Conservation (phyloP, 2,113 vertebrate species). For the Sturnira hondurensis region DNA sequence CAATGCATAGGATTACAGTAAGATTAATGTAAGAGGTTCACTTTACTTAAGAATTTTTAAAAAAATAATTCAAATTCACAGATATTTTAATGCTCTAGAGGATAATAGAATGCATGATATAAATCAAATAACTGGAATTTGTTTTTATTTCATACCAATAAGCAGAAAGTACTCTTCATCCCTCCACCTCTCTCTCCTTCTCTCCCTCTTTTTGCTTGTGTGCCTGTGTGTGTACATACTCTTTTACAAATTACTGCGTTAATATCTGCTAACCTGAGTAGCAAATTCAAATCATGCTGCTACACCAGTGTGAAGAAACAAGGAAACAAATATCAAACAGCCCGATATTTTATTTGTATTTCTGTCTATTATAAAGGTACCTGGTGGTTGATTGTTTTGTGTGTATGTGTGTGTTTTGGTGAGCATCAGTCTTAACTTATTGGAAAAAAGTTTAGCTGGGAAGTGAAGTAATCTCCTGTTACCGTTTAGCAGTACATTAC, state of each 20-base stretch:
- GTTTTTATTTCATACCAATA: neutral
- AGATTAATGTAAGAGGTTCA: constrained; percentile 9
- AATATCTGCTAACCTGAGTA: neutral
- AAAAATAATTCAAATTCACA: constrained; percentile 28
- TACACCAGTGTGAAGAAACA: constrained; percentile 43
- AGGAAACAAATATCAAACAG: neutral
- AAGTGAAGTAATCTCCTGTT: constrained; percentile 68
- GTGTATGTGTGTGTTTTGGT: neutral
- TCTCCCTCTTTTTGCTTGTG: neutral
- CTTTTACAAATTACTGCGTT: neutral
- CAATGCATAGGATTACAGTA: neutral
- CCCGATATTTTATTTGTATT: constrained; percentile 51
- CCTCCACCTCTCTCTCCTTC: neutral
- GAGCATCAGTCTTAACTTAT: constrained; percentile 44
- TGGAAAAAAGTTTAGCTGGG: constrained; percentile 35
- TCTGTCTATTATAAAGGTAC: constrained; percentile 35
- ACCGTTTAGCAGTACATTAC: constrained; percentile 52
- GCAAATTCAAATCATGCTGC: constrained; percentile 15
- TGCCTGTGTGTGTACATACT: neutral
- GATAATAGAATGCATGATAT: neutral
- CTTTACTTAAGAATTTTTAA: neutral
- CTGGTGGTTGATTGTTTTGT: neutral
- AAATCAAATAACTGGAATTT: constrained; percentile 38
- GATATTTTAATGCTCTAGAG: neutral
- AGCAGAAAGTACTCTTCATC: neutral